Conservation (phyloP, 2,797 vertebrate species). For the Arrhamphus sclerolepis region DNA sequence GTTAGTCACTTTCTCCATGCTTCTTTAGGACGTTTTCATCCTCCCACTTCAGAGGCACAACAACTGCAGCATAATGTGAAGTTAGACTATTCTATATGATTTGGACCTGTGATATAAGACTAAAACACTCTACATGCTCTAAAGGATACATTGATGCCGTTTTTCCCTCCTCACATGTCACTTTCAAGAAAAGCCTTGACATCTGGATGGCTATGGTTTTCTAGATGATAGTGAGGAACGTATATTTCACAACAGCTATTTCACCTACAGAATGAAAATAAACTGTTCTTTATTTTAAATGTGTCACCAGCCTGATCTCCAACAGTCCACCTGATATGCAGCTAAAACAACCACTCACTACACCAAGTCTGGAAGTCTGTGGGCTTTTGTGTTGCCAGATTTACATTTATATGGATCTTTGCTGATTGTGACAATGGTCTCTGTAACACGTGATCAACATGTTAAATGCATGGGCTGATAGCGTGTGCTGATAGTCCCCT, state of each 20-base stretch:
- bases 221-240: not conserved
- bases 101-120: too few relatives aligned
- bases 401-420: conserved; percentile 74
- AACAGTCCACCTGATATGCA: conserved; percentile 35
- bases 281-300: conserved; percentile 23
- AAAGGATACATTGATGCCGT: too few relatives aligned
- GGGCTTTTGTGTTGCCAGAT: conserved; percentile 50
- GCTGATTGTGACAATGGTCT: conserved; percentile 59
- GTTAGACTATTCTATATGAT: too few relatives aligned
- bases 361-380: too few relatives aligned
- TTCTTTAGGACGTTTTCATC: too few relatives aligned
- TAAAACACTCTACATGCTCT: too few relatives aligned
- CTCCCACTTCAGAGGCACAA: too few relatives aligned
- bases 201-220: not conserved
- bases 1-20: too few relatives aligned
- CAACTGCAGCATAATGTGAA: too few relatives aligned
- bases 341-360: conserved; percentile 5
- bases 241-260: not conserved
- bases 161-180: too few relatives aligned
- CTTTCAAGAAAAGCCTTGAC: conserved; percentile 6
- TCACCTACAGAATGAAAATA: conserved; percentile 1
- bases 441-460: conserved; percentile 72
- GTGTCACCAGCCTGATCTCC: conserved; percentile 22
- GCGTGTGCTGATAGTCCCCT: conserved; percentile 51
- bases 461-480: conserved; percentile 60